Percentiles rank a stretch among this genome's conserved stretches.
These are phyloP conservation scores for Antitype chi DNA, from an alignment of 2,888 invertebrate species.

Conservation along the genomic window DNA sequence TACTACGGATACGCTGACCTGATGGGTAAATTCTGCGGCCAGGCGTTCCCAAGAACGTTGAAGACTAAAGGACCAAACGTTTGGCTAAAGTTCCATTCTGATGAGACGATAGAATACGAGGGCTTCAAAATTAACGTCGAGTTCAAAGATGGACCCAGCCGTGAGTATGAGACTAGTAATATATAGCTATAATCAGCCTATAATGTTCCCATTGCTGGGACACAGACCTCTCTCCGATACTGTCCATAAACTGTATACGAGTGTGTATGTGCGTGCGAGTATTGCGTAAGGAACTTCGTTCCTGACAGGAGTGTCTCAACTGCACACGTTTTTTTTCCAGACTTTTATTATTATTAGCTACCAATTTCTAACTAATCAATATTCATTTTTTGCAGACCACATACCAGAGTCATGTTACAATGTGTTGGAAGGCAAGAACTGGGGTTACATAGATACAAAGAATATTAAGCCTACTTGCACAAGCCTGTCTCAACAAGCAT, in stretches of 20 bases:
- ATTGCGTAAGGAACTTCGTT: too few relatives aligned
- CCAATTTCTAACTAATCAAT: neutral
- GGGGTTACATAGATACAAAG: conserved; percentile 58
- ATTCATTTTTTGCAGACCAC: conserved; percentile 58
- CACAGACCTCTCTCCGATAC: too few relatives aligned
- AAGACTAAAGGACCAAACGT: conserved; percentile 81
- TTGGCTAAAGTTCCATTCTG: conserved; percentile 82
- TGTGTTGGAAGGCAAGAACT: conserved; percentile 23
- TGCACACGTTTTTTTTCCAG: too few relatives aligned
- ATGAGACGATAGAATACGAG: conserved; percentile 86
- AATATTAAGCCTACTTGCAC: conserved; percentile 53
- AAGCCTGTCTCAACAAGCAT: conserved; percentile 52
- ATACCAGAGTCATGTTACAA: conserved; percentile 68
- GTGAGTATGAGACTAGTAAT: conserved; percentile 63
- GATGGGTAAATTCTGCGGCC: conserved; percentile 80
- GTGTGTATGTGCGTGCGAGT: too few relatives aligned
- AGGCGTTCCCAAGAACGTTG: conserved; percentile 80
- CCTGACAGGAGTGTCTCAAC: too few relatives aligned
- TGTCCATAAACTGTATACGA: too few relatives aligned
- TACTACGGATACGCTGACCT: conserved; percentile 79
- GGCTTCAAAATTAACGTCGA: conserved; percentile 84
- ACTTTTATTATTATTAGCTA: neutral
- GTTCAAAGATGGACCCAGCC: conserved; percentile 66
- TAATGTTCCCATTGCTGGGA: too few relatives aligned
- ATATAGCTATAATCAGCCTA: too few relatives aligned